phyloP scores from a whole-genome alignment of 1,140 invertebrate species.

The Euura saliciscinereae region DNA sequence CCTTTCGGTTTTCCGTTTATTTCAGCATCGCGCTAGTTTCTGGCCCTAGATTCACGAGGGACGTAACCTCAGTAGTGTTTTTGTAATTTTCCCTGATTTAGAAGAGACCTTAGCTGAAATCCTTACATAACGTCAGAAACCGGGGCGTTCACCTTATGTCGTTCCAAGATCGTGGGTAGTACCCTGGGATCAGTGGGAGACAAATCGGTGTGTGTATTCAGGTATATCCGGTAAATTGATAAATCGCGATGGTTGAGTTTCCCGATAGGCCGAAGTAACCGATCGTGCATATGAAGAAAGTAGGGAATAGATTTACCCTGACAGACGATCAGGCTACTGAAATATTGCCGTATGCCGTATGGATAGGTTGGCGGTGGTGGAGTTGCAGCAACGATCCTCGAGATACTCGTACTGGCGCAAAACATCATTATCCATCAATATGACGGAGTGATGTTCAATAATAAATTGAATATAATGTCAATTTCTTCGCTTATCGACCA shows the following conservation, averaged over 20 bases:
- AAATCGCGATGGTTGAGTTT: neutral
- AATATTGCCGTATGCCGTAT: neutral
- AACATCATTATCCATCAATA: neutral
- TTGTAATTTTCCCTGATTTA: no score
- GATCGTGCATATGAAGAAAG: neutral
- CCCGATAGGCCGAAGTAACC: neutral
- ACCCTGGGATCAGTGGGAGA: no score
- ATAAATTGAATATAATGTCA: conserved; percentile 1
- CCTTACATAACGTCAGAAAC: no score
- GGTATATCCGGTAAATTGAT: neutral
- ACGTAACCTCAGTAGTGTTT: no score
- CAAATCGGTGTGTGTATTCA: no score
- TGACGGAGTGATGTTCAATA: conserved; percentile 2
- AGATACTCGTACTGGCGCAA: neutral
- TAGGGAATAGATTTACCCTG: neutral
- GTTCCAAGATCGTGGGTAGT: no score
- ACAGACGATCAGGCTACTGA: conserved; percentile 1
- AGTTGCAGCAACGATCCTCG: neutral
- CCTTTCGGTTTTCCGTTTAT: no score
- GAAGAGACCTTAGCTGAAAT: no score
- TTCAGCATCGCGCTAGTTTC: no score
- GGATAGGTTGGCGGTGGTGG: neutral
- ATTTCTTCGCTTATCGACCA: neutral
- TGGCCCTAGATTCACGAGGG: no score
- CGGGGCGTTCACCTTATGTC: no score